Evolutionary conservation across 2,113 vertebrate species (phyloP), one percentile per base, ranked within the genome.

Genomic region (Panurus biarmicus): DNA sequence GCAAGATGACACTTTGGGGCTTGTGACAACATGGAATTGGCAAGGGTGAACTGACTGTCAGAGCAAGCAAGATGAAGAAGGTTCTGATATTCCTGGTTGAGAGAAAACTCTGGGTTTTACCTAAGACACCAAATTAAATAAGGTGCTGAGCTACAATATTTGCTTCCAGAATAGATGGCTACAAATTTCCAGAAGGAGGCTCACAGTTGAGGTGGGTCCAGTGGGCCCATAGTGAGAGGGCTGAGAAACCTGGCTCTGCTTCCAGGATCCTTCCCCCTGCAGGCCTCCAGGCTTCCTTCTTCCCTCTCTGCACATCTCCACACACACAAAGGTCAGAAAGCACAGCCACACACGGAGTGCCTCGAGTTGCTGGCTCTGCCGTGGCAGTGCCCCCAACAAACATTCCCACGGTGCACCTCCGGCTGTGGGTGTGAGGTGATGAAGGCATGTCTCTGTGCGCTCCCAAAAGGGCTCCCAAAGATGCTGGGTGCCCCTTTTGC

Each of bases 381-480:
- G 6, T 25, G 26, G 71, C 67, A 50, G 22, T 3, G 90, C 53
- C 77, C 73, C 48, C 35, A 38, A 5, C 61, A 65, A 72, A 72
- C 44, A 66, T 96, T 96, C 95, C 94, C 95, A 96, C 83, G 72
- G 69, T 93, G 79, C 75, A 83, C 92, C 92, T 96, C 95, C 79
- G 29, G 94, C 83, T 40, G n/a, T 35, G 85, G 88, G 10, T 7
- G 29, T 0, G 79, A 93, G 90, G 90, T 90, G 94, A 94, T 93
- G 84, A 95, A 96, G 90, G 72, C 94, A 58, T 5, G 60, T n/a
- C 57, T 95, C 85, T 96, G 88, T 96, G 83, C 0, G 0, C 85
- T 95, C 82, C 94, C 76, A 51, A 80, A 89, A 91, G 79, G 1
- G 2, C 83, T 95, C 75, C 94, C 66, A 45, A 87, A 70, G 90